Percentiles rank a stretch among this genome's conserved stretches.
These are phyloP conservation scores for Chloroceryle inda DNA, from an alignment of 2,797 vertebrate species.

Conservation along the genomic window DNA sequence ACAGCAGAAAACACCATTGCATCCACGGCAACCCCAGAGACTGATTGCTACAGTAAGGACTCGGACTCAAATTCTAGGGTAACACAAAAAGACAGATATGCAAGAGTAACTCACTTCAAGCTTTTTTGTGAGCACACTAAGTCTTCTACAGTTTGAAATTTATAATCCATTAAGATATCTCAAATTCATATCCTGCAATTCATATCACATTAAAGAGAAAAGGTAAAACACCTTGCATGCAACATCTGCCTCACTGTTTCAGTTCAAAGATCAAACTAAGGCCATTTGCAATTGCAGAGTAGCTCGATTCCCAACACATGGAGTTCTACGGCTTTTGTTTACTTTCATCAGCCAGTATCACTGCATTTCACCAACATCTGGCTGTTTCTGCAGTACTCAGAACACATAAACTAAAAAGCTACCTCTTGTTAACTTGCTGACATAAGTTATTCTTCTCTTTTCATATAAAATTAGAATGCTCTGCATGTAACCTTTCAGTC, in stretches of 20 bases:
- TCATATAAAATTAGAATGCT: neutral
- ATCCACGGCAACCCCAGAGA: neutral
- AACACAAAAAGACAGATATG: neutral
- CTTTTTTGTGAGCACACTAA: neutral
- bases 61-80: neutral
- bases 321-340: neutral
- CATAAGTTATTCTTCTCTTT: neutral
- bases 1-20: neutral
- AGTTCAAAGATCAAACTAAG: neutral
- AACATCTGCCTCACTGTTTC: neutral
- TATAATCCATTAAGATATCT: neutral
- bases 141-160: neutral
- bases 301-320: neutral
- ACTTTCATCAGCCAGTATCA: neutral
- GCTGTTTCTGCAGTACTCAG: neutral
- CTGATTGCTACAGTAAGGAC: neutral
- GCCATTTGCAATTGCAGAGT: neutral
- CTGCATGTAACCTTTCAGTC: neutral
- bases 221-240: neutral
- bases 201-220: neutral
- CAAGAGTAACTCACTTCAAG: neutral
- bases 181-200: neutral
- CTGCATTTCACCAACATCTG: neutral
- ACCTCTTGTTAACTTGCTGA: neutral
- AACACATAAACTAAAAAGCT: neutral